A percentile compares a stretch with the other conserved stretches of the same genome.
Conservation (phyloP, 2,113 vertebrate genomes). For the Psittacula cyanocephala region DNA sequence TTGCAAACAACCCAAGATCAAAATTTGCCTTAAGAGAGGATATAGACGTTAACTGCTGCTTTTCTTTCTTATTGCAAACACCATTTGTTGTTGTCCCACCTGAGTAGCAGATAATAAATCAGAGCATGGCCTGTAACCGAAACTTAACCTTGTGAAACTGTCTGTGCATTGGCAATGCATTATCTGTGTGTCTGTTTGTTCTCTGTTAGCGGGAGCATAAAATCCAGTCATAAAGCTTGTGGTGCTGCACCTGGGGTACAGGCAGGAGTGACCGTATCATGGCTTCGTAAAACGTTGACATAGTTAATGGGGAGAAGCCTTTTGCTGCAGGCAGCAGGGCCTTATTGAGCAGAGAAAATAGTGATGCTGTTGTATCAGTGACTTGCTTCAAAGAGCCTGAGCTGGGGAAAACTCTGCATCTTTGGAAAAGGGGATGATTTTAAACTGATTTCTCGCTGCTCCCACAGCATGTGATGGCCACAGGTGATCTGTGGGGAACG, state of each 20-base stretch:
- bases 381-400: background rate
- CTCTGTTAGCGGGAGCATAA: conserved; percentile 69
- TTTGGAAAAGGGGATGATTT: background rate
- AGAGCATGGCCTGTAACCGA: conserved; percentile 64
- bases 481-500: background rate
- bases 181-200: conserved; percentile 70
- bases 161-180: conserved; percentile 36
- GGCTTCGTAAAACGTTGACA: background rate
- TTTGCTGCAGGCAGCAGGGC: background rate
- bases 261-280: background rate
- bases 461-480: background rate
- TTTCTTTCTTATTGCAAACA: background rate
- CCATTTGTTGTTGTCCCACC: background rate
- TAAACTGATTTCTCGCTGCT: background rate
- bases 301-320: background rate
- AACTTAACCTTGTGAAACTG: conserved; percentile 70
- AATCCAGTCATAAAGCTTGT: conserved; percentile 57
- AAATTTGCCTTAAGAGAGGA: background rate
- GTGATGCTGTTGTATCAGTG: background rate
- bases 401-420: background rate
- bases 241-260: conserved; percentile 43
- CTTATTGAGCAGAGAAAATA: background rate
- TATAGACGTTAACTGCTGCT: background rate
- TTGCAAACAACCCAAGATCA: background rate
- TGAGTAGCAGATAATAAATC: conserved; percentile 41